Evolutionary conservation across 2,888 invertebrate genomes (phyloP), one percentile per base, ranked within the genome.

Genomic region (Blastobasis adustella): DNA sequence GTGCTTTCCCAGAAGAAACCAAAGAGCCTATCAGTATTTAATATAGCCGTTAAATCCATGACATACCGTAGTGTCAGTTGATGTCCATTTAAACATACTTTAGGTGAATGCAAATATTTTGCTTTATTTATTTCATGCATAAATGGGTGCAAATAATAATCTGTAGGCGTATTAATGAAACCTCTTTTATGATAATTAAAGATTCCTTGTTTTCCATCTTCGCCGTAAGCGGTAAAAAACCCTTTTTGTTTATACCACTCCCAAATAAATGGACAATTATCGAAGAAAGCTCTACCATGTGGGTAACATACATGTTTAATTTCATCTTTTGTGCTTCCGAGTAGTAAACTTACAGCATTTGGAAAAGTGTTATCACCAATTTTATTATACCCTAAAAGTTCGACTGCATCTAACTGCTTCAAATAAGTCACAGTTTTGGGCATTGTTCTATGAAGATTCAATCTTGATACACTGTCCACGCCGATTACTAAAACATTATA

Each of bases 291-390:
- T 3, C 73, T 68, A 0, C 75, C 67, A n/a, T 80, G 75, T 0
- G 86, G 86, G 80, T 92, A 89, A 66, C 95, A 95, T 0, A 74
- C 82, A 10, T 79, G 71, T 44, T 76, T 75, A 38, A 95, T 65
- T 63, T 95, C 93, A 4, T 79, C 76, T 38, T 88, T 90, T 0
- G 2, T 89, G 79, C 68, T 96, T 94, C 96, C 97, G 3, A 92
- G 90, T 5, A 97, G 77, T 43, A 95, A 87, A 0, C 97, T 93
- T 37, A 96, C 90, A 38, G 97, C 69, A 75, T 97, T 98, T 0
- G 95, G 94, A 69, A 94, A 96, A 0, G 96, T 96, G 70, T 96
- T 96, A 74, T 96, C 95, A 0, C 92, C 97, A 4, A 97, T 93
- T 85, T 96, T 97, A 69, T 94, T 96, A 75, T 95, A 96, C 0